Conservation (phyloP, 2,888 invertebrate genomes). For the Drosophila imparisetae region DNA sequence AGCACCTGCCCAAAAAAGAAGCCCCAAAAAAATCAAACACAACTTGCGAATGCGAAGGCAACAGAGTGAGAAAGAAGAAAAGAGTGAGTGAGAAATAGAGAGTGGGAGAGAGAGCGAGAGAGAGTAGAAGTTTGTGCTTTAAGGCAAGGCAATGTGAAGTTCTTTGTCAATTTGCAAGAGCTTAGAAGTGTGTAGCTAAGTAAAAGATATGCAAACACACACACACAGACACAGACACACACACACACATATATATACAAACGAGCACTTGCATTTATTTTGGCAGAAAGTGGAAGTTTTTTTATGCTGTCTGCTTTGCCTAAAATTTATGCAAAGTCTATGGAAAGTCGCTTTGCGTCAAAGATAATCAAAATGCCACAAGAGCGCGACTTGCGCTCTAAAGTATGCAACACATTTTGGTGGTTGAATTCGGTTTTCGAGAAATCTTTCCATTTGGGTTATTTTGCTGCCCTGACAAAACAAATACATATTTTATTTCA, state of each 20-base stretch:
- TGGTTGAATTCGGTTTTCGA: conserved; percentile 56
- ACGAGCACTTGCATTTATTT: conserved; percentile 34
- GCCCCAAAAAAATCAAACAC: conserved; percentile 68
- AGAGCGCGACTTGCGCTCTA: conserved; percentile 46
- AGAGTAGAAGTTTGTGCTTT: conserved; percentile 4
- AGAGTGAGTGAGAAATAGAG: neutral
- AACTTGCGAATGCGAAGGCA: conserved; percentile 28
- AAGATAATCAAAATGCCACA: conserved; percentile 68
- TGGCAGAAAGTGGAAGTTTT: conserved; percentile 41
- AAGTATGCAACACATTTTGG: conserved; percentile 68
- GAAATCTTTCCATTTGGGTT: conserved; percentile 7
- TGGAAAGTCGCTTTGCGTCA: conserved; percentile 69
- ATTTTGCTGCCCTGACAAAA: conserved; percentile 28
- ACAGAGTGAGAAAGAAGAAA: neutral
- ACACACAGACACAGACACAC: conserved; percentile 11
- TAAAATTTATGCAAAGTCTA: conserved; percentile 79
- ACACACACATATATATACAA: conserved; percentile 9
- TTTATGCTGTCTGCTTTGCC: conserved; percentile 4
- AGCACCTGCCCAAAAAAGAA: conserved; percentile 65
- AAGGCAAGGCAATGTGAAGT: conserved; percentile 55
- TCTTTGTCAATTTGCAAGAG: conserved; percentile 77
- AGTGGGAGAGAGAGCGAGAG: neutral
- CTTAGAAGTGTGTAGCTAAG: conserved; percentile 72
- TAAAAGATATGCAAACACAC: conserved; percentile 53
- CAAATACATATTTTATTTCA: conserved; percentile 75